Evolutionary conservation across 2,113 vertebrate species (phyloP), one percentile per base, ranked within the genome.

Genomic region (Micronycteris hirsuta): DNA sequence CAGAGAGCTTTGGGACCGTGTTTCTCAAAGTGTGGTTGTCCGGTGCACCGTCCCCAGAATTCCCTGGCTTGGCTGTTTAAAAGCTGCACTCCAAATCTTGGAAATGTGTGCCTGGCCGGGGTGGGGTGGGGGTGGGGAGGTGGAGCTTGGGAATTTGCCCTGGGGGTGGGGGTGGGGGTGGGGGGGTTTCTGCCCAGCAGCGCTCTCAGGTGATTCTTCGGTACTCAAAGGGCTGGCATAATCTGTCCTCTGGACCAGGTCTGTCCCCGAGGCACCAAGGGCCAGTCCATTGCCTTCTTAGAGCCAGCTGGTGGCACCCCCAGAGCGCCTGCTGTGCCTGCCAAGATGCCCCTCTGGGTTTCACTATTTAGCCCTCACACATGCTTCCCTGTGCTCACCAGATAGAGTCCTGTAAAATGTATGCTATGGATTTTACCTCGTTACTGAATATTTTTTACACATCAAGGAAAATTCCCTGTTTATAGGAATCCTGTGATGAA

Each of bases 301-400:
- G 61, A 86, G 90, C 88, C 93, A 92, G 73, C 73, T 93, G 78
- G 88, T 71, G 58, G 14, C 74, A 94, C 74, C 89, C 89, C 56
- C 15, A 61, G 68, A 85, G 77, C 33, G 80, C 80, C 89, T 84
- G 97, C 83, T 87, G 92, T 56, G 65, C 68, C 88, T 94, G 86
- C 84, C 89, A 78, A 43, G 12, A 61, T 76, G 83, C 41, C 86
- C 89, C 92, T 91, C 41, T 89, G 91, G 96, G 89, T 68, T 77
- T 87, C 73, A 80, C 78, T 95, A 61, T 91, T 89, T 94, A 96
- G 70, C 52, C 93, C 94, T 96, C 65, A 96, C 89, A 95, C 93
- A 96, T 89, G 96, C 80, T 93, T 93, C n/a, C 63, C 83, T 97
- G 87, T 84, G 93, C 96, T 95, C 92, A 93, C 93, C 96, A 96